phyloP scores from a whole-genome alignment of 1,140 invertebrate genomes.

The Drosophila hydei region DNA sequence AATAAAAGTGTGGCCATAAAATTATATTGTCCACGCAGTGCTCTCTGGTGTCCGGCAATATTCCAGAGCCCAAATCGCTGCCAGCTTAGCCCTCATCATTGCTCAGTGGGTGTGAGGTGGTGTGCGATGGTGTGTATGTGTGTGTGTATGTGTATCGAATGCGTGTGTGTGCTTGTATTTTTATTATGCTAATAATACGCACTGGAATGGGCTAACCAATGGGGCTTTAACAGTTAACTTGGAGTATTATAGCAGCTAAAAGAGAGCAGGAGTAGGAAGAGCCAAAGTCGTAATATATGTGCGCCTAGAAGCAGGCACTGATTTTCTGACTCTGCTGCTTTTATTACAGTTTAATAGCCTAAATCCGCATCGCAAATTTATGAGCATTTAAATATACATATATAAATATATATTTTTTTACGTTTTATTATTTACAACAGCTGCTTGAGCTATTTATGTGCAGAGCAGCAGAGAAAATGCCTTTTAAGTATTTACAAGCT shows the following conservation, averaged over 20 bases:
- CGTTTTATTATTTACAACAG: conserved; percentile 75
- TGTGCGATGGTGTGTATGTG: conserved; percentile 30
- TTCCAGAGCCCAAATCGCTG: conserved; percentile 36
- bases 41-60: conserved; percentile 38
- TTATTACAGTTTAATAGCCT: conserved; percentile 79
- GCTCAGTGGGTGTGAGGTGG: conserved; percentile 19
- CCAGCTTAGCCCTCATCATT: conserved; percentile 54
- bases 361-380: conserved; percentile 72
- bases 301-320: conserved; percentile 68
- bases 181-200: conserved; percentile 83
- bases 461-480: conserved; percentile 38
- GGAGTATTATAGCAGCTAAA: conserved; percentile 45
- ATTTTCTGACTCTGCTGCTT: conserved; percentile 41
- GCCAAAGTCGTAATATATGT: conserved; percentile 7
- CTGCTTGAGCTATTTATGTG: conserved; percentile 60
- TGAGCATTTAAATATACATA: conserved; percentile 75
- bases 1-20: conserved; percentile 79
- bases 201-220: conserved; percentile 63
- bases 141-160: too few relatives aligned
- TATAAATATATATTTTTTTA: too few relatives aligned
- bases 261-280: neutral
- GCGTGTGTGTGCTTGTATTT: conserved; percentile 72
- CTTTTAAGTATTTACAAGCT: conserved; percentile 59
- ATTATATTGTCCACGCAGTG: conserved; percentile 74
- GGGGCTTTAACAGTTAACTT: conserved; percentile 46